Evolutionary conservation across 2,113 vertebrate species (phyloP), one percentile per base, ranked within the genome.

Genomic region (Fulica atra): DNA sequence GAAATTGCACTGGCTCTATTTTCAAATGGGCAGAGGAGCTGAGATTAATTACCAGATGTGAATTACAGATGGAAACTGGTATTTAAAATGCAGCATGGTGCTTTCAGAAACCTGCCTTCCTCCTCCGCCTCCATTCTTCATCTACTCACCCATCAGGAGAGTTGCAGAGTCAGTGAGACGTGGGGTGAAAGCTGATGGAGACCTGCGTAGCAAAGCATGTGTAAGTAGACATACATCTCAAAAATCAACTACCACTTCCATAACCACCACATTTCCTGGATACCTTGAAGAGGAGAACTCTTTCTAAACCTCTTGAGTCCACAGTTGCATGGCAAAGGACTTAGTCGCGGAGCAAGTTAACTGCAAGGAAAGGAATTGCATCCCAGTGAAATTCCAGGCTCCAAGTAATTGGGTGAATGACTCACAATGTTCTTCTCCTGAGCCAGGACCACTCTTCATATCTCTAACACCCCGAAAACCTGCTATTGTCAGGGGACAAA

Each of bases 271-370:
- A 2, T 8, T 57, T 23, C 70, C 57, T 0, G 31, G 53, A 54
- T 16, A 64, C 9, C 50, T 77, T 31, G 3, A 59, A 18, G 8
- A 28, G 35, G 46, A 50, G 38, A 83, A 38, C 4, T 16, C 40
- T 57, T 86, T 51, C 38, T 50, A 16, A 77, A 38, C 24, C 42
- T 56, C 9, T 0, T 3, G 20, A 36, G 23, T 4, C 28, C 64
- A 60, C 0, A 31, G 28, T 0, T 21, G 11, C 8, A 56, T 0
- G 3, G 59, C 0, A 7, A 24, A 79, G 29, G 63, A 66, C 12
- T 12, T 11, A 40, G 16, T 7, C 59, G 51, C 0, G 0, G 2
- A 65, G 21, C 19, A 64, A 48, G 56, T 5, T 7, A 63, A 68
- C 31, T 23, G 11, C 6, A 36, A 74, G 63, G 46, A 61, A 77